Evolutionary conservation across 2,888 invertebrate species (phyloP), one percentile per base, ranked within the genome.

Genomic region (Dascillus cervinus): DNA sequence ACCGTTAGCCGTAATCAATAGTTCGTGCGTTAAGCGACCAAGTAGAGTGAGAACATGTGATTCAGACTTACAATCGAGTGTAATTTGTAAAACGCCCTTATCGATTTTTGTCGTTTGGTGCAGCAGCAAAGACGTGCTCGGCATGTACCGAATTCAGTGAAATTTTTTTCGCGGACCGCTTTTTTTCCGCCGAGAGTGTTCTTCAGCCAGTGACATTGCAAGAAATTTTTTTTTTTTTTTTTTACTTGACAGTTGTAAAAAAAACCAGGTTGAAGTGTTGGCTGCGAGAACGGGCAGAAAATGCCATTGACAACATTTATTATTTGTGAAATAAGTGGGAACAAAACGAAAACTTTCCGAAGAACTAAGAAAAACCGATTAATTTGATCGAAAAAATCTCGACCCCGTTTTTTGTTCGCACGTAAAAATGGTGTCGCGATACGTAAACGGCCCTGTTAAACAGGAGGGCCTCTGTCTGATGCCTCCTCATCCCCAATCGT

Each of bases 21-120:
- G n/a, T n/a, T n/a, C n/a, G 17, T 17, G 17, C 8, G 17, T 17
- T 17, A 17, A 17, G 17, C 8, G 8, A 17, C 17, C 4, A 17
- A 17, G 4, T 17, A 6, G 8, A 6, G 17, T 17, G 17, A 17
- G 8, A 17, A 17, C 17, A 17, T 17, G 17, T 17, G 17, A 17
- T 17, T 17, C 8, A 8, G 17, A 6, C n/a, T n/a, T n/a, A n/a
- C 17, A 28, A 32, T 39, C 26, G 14, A 27, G 26, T 31, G 39
- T 35, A 34, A 32, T 31, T 35, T 26, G 39, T 39, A 39, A 35
- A 62, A 65, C 65, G 64, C 65, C 65, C 65, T 64, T 65, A 64
- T 64, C 61, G 62, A 64, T 64, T 64, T 65, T 62, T 59, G 43
- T 42, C 47, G 49, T 55, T 56, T 54, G 56, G 56, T 58, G 59